Conservation (phyloP, 2,113 vertebrate genomes). For the Penelope pileata region DNA sequence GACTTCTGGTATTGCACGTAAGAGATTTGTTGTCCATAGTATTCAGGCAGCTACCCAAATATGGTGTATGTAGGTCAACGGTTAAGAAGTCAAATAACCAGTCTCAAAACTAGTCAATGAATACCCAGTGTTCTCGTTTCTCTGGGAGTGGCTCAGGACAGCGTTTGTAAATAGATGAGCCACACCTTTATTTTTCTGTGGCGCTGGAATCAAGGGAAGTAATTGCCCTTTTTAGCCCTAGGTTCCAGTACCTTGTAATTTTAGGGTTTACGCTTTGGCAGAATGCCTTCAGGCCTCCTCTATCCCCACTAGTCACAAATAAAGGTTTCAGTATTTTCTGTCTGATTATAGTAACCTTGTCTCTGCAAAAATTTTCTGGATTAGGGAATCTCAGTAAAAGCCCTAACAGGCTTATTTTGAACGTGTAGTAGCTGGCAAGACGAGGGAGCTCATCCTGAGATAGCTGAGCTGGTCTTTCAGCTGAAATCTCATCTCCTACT, state of each 20-base stretch:
- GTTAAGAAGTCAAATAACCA: conserved; percentile 27
- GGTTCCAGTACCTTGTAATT: conserved; percentile 28
- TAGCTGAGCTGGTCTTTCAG: background rate
- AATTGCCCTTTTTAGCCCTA: background rate
- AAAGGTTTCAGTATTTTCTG: conserved; percentile 19
- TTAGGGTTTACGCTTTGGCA: background rate
- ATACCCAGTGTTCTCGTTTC: background rate
- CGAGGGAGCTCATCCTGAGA: background rate
- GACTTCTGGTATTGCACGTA: background rate
- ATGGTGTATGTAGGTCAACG: background rate
- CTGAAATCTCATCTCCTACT: background rate
- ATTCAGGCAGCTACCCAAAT: background rate
- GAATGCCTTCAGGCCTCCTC: background rate
- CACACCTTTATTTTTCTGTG: conserved; percentile 25
- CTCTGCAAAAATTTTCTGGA: background rate
- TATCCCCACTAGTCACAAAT: background rate
- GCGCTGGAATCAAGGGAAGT: background rate
- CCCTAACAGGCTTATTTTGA: background rate
- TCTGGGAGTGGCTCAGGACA: background rate
- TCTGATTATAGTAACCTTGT: background rate
- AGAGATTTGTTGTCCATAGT: background rate
- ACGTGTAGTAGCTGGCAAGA: background rate
- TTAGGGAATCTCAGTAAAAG: background rate
- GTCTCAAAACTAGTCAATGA: background rate
- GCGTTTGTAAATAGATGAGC: background rate